These are phyloP conservation scores for Lordiphosa stackelbergi DNA, from an alignment of 1,140 invertebrate genomes.

Conservation along the genomic window DNA sequence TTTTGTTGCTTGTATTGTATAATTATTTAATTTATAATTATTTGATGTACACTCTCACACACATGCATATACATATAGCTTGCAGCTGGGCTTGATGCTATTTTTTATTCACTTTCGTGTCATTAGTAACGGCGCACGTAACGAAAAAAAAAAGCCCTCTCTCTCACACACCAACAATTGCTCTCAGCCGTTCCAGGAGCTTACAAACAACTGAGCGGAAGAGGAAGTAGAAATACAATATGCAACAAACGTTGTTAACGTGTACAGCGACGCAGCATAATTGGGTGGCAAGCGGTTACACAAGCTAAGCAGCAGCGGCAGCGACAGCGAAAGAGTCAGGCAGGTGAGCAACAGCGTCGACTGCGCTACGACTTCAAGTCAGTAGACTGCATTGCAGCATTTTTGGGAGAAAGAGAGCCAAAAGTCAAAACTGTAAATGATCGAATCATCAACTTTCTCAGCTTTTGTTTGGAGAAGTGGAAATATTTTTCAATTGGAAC, in stretches of 20 bases:
- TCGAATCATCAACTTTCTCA: slow-evolving; percentile 26
- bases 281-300: slow-evolving; percentile 65
- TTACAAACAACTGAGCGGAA: slow-evolving; percentile 50
- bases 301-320: slow-evolving; percentile 46
- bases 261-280: slow-evolving; percentile 63
- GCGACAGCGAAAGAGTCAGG: slow-evolving; percentile 33
- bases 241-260: slow-evolving; percentile 52
- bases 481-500: too few species aligned
- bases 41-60: slow-evolving; percentile 23
- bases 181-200: slow-evolving; percentile 11
- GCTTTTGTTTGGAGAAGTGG: slow-evolving; percentile 11
- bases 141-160: slow-evolving; percentile 31
- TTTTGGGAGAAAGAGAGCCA: slow-evolving; percentile 11
- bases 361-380: background rate
- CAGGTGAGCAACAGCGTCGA: slow-evolving; percentile 22
- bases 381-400: background rate
- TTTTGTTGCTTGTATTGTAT: slow-evolving; percentile 70
- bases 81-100: slow-evolving; percentile 29
- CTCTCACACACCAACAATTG: slow-evolving; percentile 26
- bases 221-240: slow-evolving; percentile 72
- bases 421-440: slow-evolving; percentile 9
- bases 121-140: slow-evolving; percentile 73
- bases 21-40: slow-evolving; percentile 76
- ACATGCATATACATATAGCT: slow-evolving; percentile 8
- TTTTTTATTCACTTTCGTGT: slow-evolving; percentile 69